phyloP scores from a whole-genome alignment of 92 coral and sea anemone genomes.

The Phymanthus crucifer region DNA sequence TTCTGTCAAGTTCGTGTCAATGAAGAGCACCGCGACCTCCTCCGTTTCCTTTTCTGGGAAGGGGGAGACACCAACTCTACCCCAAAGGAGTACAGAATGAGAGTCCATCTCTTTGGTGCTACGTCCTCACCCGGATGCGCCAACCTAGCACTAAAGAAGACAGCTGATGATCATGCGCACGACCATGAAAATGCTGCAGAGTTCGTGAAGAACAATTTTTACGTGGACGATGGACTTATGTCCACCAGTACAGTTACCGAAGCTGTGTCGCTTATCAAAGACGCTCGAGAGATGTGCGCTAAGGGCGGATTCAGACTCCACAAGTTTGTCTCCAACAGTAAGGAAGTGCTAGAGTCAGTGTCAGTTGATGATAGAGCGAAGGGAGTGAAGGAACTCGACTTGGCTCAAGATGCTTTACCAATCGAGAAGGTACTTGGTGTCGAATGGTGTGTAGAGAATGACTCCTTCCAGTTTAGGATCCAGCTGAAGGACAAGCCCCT shows the following conservation, averaged over 20 bases:
- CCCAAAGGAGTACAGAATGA: conserved; percentile 31
- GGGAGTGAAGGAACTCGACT: conserved; percentile 26
- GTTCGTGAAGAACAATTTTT: conserved; percentile 32
- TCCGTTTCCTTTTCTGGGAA: conserved; percentile 44
- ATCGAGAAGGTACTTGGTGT: conserved; percentile 33
- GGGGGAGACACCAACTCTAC: conserved; percentile 17
- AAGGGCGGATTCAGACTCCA: conserved; percentile 25
- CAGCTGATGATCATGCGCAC: conserved; percentile 28
- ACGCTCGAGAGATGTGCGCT: conserved; percentile 15
- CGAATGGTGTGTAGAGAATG: conserved; percentile 41
- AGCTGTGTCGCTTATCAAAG: conserved; percentile 19
- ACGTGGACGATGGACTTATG: conserved; percentile 38
- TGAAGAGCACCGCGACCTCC: conserved; percentile 41
- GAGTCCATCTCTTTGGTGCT: no score
- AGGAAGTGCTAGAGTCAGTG: conserved; percentile 31
- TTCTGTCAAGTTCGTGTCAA: conserved; percentile 29
- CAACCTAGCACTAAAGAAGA: conserved; percentile 28
- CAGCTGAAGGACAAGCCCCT: conserved; percentile 32
- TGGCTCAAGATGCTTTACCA: conserved; percentile 5
- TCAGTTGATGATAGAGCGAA: conserved; percentile 35
- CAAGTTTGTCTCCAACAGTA: no score
- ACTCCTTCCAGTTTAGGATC: conserved; percentile 30
- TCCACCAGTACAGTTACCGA: conserved; percentile 7
- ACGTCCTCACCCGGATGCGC: conserved; percentile 52
- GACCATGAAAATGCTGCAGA: conserved; percentile 21